A percentile compares a stretch with the other conserved stretches of the same genome.
phyloP scores from a whole-genome alignment of 2,113 vertebrate species.

The Corvus moneduloides region DNA sequence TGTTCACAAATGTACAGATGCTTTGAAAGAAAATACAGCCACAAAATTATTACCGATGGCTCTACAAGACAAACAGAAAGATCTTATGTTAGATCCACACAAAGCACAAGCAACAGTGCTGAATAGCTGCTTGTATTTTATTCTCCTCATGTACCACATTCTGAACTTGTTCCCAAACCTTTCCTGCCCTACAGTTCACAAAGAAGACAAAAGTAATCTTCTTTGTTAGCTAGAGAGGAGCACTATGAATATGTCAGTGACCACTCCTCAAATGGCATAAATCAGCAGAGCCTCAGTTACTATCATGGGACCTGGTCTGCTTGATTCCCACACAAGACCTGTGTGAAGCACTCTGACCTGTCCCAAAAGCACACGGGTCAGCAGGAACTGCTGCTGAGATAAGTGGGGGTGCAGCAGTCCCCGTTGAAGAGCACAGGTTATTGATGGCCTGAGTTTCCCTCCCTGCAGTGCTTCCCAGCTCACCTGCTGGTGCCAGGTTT shows the following conservation, averaged over 20 bases:
- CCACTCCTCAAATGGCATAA: background rate
- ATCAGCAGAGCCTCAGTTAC: background rate
- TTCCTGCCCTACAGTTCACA: background rate
- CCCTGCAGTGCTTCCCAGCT: background rate
- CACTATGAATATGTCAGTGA: background rate
- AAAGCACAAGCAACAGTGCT: background rate
- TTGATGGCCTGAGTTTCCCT: background rate
- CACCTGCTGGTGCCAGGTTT: background rate
- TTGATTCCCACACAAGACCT: background rate
- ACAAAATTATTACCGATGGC: background rate
- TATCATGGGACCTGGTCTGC: background rate
- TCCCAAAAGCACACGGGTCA: background rate
- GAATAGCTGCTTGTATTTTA: background rate
- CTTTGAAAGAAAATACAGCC: background rate
- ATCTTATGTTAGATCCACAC: background rate
- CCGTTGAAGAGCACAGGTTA: background rate
- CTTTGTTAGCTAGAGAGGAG: background rate
- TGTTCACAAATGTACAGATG: background rate
- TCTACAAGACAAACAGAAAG: background rate
- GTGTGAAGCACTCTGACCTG: background rate
- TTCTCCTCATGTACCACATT: background rate
- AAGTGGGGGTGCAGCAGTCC: background rate
- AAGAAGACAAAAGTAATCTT: background rate
- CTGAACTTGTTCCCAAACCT: background rate
- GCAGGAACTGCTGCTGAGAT: background rate